phyloP scores from a whole-genome alignment of 1,140 invertebrate genomes.

The Penaeus indicus region DNA sequence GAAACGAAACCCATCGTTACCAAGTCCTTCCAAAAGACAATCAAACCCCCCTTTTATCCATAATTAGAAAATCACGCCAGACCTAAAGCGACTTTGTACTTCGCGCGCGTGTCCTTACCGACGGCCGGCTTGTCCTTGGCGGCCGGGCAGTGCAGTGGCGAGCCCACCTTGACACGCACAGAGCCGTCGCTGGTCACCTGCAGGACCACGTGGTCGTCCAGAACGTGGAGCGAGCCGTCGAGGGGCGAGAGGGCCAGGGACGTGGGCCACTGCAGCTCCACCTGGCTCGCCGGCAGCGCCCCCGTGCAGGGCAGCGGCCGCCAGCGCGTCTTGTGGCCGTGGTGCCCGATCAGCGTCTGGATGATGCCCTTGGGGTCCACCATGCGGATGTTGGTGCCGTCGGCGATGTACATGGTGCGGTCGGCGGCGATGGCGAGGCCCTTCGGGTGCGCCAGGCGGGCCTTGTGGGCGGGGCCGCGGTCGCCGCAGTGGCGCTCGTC shows the following conservation, averaged over 20 bases:
- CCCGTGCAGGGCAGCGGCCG: conserved; percentile 87
- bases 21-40: too few species aligned
- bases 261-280: conserved; percentile 95
- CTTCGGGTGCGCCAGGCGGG: conserved; percentile 96
- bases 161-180: conserved; percentile 92
- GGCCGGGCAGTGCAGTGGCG: conserved; percentile 85
- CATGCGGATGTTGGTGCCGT: conserved; percentile 92
- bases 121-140: conserved; percentile 68
- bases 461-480: conserved; percentile 87
- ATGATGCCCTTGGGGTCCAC: conserved; percentile 94
- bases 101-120: conserved; percentile 59
- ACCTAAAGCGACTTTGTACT: too few species aligned
- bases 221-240: conserved; percentile 93
- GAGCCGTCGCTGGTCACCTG: conserved; percentile 90
- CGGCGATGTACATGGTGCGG: conserved; percentile 93
- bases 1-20: too few species aligned
- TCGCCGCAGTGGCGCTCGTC: conserved; percentile 91
- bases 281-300: conserved; percentile 81
- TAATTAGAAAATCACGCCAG: not conserved
- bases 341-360: conserved; percentile 92
- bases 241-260: conserved; percentile 91
- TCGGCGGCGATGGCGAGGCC: conserved; percentile 90
- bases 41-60: not conserved
- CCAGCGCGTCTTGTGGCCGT: conserved; percentile 92
- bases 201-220: conserved; percentile 91